Percentiles rank a stretch among this genome's conserved stretches.
These are phyloP conservation scores for Tachystola acroxantha DNA, from an alignment of 2,888 invertebrate genomes.

Conservation along the genomic window DNA sequence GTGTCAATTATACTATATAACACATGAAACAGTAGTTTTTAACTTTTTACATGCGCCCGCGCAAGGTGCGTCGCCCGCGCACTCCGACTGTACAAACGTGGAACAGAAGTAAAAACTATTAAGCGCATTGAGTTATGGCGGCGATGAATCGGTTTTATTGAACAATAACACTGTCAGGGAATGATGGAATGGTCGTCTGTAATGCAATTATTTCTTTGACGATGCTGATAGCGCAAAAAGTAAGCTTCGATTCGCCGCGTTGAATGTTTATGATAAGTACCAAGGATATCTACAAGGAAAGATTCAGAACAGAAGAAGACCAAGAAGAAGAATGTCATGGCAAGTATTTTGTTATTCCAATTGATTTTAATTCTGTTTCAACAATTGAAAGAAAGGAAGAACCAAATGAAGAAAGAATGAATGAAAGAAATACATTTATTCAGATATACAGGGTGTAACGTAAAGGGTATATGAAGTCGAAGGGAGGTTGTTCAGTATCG, in stretches of 20 bases:
- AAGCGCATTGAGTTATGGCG: constrained; percentile 11
- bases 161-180: constrained; percentile 7
- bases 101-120: constrained; percentile 6
- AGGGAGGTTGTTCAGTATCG: no score
- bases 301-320: no score
- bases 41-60: no score
- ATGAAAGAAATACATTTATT: no score
- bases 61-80: background rate
- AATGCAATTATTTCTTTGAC: constrained; percentile 5
- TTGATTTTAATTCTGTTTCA: no score
- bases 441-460: no score
- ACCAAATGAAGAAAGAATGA: no score
- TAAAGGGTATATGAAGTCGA: no score
- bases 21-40: background rate
- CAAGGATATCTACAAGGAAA: no score
- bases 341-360: no score
- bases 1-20: background rate
- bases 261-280: background rate
- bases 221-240: constrained; percentile 1
- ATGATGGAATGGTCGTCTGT: constrained; percentile 4
- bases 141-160: constrained; percentile 8
- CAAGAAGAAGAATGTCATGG: no score
- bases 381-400: no score
- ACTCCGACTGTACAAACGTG: background rate
- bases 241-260: background rate